Evolutionary conservation across 2,888 invertebrate genomes (phyloP), one percentile per base, ranked within the genome.

Genomic region (Iselma pallidipennis): DNA sequence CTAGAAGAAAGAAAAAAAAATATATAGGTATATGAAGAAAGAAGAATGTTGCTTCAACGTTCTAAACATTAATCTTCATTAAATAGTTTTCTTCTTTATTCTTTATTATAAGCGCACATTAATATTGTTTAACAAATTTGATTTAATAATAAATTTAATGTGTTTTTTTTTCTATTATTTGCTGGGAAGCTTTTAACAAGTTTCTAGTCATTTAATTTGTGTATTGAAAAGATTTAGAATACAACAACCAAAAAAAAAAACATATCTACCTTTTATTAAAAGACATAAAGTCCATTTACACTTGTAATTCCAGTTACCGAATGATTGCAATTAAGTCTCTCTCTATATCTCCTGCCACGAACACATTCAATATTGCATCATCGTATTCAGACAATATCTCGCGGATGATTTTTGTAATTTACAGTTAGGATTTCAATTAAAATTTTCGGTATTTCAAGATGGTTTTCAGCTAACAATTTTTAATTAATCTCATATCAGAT

Each of bases 221-320:
- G 50, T 66, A 66, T 58, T 37, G 54, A n/a, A n/a, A n/a, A n/a
- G n/a, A n/a, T n/a, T n/a, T n/a, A n/a, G n/a, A n/a, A n/a, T n/a
- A n/a, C n/a, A n/a, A n/a, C n/a, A n/a, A n/a, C n/a, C n/a, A n/a
- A 66, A 67, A 65, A 62, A 68, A 68, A 70, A 68, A 68, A 65
- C 67, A 67, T 67, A 67, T 61, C 63, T n/a, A n/a, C n/a, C 63
- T 60, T 67, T 69, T 69, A 71, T 71, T 71, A 71, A 69, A 66
- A 69, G 63, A 63, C 61, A 62, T 60, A 55, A 61, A 61, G 51
- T 54, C 29, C 62, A 60, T 59, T 59, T 57, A 63, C 60, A 60
- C 59, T 54, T 63, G 59, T 59, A 56, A 51, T 56, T 53, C 45
- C n/a, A 53, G 57, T 57, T 61, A 52, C 52, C 56, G 52, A 55